Conservation (phyloP, 2,113 vertebrate genomes). For the Oreamnos americanus region DNA sequence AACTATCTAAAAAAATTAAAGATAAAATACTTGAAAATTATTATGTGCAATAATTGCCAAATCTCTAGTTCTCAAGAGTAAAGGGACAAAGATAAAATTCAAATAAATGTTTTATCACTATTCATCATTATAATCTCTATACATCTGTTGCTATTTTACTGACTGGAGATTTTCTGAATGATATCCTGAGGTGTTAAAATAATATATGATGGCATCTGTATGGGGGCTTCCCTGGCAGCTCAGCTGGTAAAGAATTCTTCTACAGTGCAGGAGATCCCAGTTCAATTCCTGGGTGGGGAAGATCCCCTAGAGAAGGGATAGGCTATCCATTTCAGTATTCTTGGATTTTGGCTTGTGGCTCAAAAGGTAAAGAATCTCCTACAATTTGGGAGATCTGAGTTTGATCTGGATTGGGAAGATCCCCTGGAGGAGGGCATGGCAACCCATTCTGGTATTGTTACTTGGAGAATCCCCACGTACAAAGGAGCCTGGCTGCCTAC, state of each 20-base stretch:
- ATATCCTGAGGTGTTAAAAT: neutral
- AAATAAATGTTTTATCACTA: neutral
- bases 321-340: neutral
- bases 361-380: neutral
- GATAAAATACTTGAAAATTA: neutral
- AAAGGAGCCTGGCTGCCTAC: neutral
- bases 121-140: neutral
- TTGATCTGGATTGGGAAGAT: neutral
- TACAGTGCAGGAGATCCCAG: neutral
- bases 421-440: neutral
- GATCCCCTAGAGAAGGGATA: neutral
- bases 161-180: neutral
- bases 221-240: neutral
- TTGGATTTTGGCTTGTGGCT: neutral
- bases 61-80: neutral
- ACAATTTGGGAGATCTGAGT: neutral
- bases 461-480: neutral
- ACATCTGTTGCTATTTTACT: neutral
- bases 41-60: neutral
- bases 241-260: neutral
- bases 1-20: neutral
- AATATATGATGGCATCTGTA: neutral
- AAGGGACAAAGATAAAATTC: neutral
- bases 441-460: neutral
- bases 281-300: neutral